Base-by-base conservation (phyloP, 2,113 vertebrate species). In the Heloderma charlesbogerti region DNA sequence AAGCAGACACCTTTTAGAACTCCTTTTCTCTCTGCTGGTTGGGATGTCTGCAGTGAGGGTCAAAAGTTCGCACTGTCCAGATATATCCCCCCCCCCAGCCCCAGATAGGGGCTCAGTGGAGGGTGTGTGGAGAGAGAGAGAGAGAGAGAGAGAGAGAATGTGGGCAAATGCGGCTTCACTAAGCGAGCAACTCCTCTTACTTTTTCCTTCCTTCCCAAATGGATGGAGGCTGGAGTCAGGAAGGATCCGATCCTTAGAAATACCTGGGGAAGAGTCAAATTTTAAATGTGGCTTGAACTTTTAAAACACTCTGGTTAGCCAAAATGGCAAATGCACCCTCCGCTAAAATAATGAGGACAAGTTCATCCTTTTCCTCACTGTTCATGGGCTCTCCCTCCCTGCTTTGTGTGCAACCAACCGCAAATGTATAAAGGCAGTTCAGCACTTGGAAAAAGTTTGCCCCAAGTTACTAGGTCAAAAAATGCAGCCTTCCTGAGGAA, bases 61-160 rank as follows among this genome's bases (percentile, higher is more conserved):
- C 98, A 98, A 97, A 97, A 97, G 97, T 98, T 98, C 96, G 96
- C 94, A 83, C 94, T 91, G 91, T 95, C 96, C 94, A 72, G 75
- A 84, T 93, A 90, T 20, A 45, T 31, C 75, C 29, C 45, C 43
- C 87, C 78, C 71, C 91, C 93, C 93, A 88, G 88, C 92, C 90
- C 74, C 13, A 92, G 95, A 84, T 27, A 48, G 43, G 43, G 31
- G n/a, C 31, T n/a, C 3, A 18, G 60, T 18, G 10, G 51, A 54
- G 75, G 43, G 22, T 1, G 43, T 13, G 94, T 91, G 1, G 89
- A 4, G 74, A 94, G 93, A 91, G n/a, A n/a, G n/a, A n/a, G n/a
- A n/a, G 48, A 85, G 86, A 96, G 95, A 95, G 96, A 95, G 95
- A 1, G 89, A 4, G 74, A 94, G 93, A 91, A 95, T 92, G 92